Conservation (phyloP, 1,140 invertebrate species). For the Nautilus pompilius region DNA sequence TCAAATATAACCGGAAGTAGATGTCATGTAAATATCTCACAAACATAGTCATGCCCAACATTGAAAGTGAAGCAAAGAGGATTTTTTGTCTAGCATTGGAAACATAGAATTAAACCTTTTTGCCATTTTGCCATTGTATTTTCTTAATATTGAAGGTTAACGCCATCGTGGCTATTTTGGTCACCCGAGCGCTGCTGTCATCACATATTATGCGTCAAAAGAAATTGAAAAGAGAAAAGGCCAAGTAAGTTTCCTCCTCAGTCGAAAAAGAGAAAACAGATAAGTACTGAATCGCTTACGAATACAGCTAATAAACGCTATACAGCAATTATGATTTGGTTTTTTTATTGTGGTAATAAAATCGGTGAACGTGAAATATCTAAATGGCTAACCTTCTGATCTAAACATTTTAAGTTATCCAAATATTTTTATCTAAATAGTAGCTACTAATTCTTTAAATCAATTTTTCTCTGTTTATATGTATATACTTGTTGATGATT, state of each 20-base stretch:
- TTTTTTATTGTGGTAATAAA: not conserved
- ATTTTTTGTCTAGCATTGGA: no score
- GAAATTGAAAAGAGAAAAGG: conserved; percentile 15
- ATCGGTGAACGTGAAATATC: no score
- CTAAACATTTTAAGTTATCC: not conserved
- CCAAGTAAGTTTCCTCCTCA: conserved; percentile 13
- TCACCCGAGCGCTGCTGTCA: conserved; percentile 11
- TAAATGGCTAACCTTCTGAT: no score
- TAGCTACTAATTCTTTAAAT: not conserved
- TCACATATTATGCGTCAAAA: conserved; percentile 11
- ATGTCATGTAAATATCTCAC: not conserved
- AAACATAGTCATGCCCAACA: not conserved
- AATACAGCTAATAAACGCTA: not conserved
- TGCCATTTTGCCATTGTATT: no score
- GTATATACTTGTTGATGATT: not conserved
- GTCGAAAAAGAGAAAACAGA: not conserved
- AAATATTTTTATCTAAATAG: not conserved
- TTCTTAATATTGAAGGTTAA: conserved; percentile 13
- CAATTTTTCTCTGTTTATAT: not conserved
- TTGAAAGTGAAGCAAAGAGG: no score
- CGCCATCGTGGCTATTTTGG: conserved; percentile 11
- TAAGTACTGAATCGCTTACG: not conserved
- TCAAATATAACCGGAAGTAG: not conserved
- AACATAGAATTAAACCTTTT: no score
- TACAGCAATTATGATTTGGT: not conserved